Evolutionary conservation across 2,113 vertebrate species (phyloP).

Genomic region (Halcyon senegalensis): DNA sequence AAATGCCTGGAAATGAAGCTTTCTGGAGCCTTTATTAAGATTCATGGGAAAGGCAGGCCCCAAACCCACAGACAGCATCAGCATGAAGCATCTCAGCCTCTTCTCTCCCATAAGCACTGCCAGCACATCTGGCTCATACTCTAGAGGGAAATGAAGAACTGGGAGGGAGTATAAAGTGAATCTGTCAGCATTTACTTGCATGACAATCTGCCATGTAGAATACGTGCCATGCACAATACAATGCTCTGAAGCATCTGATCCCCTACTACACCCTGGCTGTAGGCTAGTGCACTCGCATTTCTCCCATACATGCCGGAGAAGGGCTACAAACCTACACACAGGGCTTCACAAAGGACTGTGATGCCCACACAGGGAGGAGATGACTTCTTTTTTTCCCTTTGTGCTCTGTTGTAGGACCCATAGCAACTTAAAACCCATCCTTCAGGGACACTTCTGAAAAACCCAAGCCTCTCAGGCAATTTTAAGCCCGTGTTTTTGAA

Average conservation of each 20-base stretch:
- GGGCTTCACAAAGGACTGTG: background rate
- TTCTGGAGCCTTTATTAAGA: conserved; percentile 60
- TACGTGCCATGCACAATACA: conserved; percentile 20
- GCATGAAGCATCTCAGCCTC: background rate
- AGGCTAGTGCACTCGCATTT: background rate
- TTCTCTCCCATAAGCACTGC: conserved; percentile 33
- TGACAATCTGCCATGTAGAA: conserved; percentile 31
- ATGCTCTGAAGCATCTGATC: background rate
- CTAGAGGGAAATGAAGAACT: conserved; percentile 18
- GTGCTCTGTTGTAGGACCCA: background rate
- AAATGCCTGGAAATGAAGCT: conserved; percentile 4
- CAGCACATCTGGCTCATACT: conserved; percentile 60
- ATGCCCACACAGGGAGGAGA: background rate
- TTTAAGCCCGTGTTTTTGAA: background rate
- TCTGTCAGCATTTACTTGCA: conserved; percentile 49
- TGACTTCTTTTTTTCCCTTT: background rate
- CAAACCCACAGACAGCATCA: conserved; percentile 43
- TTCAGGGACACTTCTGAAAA: background rate
- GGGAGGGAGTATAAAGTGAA: conserved; percentile 9
- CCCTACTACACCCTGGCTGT: conserved; percentile 33
- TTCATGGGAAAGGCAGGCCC: conserved; percentile 40
- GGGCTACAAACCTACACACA: background rate
- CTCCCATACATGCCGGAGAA: background rate
- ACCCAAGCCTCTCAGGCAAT: background rate
- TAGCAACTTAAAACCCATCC: background rate